Base-by-base conservation (phyloP, 2,113 vertebrate species). In the Syrrhaptes paradoxus region DNA sequence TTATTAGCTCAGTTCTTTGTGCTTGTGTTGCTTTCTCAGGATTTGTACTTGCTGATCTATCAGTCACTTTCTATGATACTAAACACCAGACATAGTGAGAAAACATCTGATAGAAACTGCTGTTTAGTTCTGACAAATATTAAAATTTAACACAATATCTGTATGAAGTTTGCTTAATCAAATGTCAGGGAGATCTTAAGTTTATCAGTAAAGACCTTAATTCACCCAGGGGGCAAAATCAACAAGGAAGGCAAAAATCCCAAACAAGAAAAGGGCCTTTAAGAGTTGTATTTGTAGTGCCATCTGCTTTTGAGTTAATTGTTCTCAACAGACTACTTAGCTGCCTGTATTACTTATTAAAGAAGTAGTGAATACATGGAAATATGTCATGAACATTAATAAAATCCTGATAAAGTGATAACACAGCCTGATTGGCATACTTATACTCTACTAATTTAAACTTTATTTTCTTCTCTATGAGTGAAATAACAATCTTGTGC, bases 121-220 rank as follows among this genome's bases (percentile, higher is more conserved):
- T 80, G 32, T 77, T 96, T 66, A 34, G 32, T 92, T 94, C 83
- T 95, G 80, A 78, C 67, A 89, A 74, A 76, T 95, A 95, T 91
- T 95, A 96, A 95, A 93, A 88, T 96, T 95, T 95, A 89, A 95
- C 88, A 67, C 16, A 49, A 41, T 87, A 88, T 93, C 72, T 0
- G 57, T 91, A 93, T 91, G 94, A 96, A 91, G 54, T 95, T 96
- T 96, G 61, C 65, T 95, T 96, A 97, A 95, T 96, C 91, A 97
- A 97, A 96, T 93, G 81, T 95, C 96, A 95, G 46, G 62, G 70
- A 93, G 75, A 88, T 76, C 61, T 94, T 95, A 95, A 95, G 97
- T 94, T 81, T 94, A 81, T 84, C 93, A 88, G 32, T 92, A 96
- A 95, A 96, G 91, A 75, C 72, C 68, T 95, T 95, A 84, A 94